Percentiles rank a stretch among this genome's conserved stretches.
Evolutionary conservation across 2,888 invertebrate species (phyloP).

Genomic region (Thelaira solivaga): DNA sequence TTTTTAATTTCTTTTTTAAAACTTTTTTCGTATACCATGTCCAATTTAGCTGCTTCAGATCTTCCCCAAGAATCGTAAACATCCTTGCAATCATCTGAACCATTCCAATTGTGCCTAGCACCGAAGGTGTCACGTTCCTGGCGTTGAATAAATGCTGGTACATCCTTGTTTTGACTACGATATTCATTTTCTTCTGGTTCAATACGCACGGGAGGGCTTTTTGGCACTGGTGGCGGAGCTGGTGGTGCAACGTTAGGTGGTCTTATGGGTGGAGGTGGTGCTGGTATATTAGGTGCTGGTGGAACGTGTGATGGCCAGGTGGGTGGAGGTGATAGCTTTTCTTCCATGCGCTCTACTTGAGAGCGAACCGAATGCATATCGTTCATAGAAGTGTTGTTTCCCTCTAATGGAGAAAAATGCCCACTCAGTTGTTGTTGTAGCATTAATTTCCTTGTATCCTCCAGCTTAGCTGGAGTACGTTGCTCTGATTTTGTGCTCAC

Average conservation of each 20-base stretch:
- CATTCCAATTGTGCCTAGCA: constrained; percentile 82
- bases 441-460: constrained; percentile 90
- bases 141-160: constrained; percentile 82
- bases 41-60: constrained; percentile 76
- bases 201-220: constrained; percentile 79
- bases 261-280: constrained; percentile 80
- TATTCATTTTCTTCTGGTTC: constrained; percentile 74
- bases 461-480: constrained; percentile 86
- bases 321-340: constrained; percentile 79
- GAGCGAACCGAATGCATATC: constrained; percentile 77
- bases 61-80: constrained; percentile 77
- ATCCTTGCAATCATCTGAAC: constrained; percentile 71
- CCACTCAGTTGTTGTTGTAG: constrained; percentile 90
- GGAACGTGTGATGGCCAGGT: constrained; percentile 84
- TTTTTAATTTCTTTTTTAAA: constrained; percentile 73
- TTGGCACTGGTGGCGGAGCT: constrained; percentile 82
- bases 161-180: constrained; percentile 70
- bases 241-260: constrained; percentile 79
- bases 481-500: constrained; percentile 85
- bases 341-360: constrained; percentile 81
- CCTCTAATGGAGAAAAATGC: constrained; percentile 68
- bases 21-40: constrained; percentile 75
- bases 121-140: constrained; percentile 86
- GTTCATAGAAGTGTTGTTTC: constrained; percentile 63
- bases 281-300: constrained; percentile 80